phyloP scores from a whole-genome alignment of 2,888 invertebrate species.

The Caenorhabditis sp. region DNA sequence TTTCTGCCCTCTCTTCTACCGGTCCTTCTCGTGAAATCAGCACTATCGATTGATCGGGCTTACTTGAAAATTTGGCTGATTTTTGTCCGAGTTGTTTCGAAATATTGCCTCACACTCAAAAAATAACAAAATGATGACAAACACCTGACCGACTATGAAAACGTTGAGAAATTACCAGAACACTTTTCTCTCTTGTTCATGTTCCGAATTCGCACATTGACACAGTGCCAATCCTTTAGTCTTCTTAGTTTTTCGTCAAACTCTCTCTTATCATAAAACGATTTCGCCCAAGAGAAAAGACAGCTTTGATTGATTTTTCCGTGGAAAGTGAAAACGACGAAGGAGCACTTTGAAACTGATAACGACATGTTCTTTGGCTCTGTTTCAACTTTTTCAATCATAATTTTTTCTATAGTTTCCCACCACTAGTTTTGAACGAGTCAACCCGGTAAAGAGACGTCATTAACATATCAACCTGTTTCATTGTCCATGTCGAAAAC shows the following conservation, averaged over 20 bases:
- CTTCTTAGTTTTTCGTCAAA: slow-evolving; percentile 15
- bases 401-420: not conserved
- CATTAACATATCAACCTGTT: too few species aligned
- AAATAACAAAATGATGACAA: slow-evolving; percentile 40
- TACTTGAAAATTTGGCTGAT: not conserved
- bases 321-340: slow-evolving; percentile 30
- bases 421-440: not conserved
- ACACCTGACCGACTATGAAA: slow-evolving; percentile 26
- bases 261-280: slow-evolving; percentile 8
- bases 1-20: slow-evolving; percentile 28
- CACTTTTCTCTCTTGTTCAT: slow-evolving; percentile 10
- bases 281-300: slow-evolving; percentile 1
- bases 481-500: too few species aligned
- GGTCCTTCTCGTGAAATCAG: slow-evolving; percentile 25
- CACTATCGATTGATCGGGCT: slow-evolving; percentile 28
- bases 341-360: slow-evolving; percentile 29
- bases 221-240: slow-evolving; percentile 15
- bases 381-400: not conserved
- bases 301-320: slow-evolving; percentile 43
- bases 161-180: slow-evolving; percentile 42
- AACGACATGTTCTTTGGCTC: slow-evolving; percentile 47
- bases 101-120: slow-evolving; percentile 43
- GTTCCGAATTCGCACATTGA: slow-evolving; percentile 15
- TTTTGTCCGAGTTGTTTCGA: slow-evolving; percentile 29
- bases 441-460: not conserved